These are phyloP conservation scores for Ormyrus thymus DNA, from an alignment of 2,888 invertebrate species.

Conservation along the genomic window DNA sequence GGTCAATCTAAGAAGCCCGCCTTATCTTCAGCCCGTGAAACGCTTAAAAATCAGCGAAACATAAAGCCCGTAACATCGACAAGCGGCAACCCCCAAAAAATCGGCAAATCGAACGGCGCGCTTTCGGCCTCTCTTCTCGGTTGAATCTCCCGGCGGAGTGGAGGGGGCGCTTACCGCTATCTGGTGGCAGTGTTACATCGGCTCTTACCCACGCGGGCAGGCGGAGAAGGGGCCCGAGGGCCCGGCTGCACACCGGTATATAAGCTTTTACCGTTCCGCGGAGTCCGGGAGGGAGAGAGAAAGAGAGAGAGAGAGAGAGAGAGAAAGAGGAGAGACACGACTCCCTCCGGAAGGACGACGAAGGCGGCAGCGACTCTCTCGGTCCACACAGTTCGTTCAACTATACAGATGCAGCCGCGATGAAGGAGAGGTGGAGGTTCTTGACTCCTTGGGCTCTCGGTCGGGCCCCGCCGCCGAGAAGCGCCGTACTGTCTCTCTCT, in stretches of 20 bases:
- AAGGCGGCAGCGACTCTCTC: constrained; percentile 39
- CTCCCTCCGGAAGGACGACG: constrained; percentile 51
- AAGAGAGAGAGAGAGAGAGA: constrained; percentile 6
- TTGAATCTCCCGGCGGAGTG: too few species aligned
- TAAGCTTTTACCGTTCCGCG: constrained; percentile 67
- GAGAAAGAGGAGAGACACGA: not conserved
- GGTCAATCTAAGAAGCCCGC: too few species aligned
- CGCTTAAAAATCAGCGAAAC: too few species aligned
- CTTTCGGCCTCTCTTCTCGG: too few species aligned
- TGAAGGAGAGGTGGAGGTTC: constrained; percentile 37
- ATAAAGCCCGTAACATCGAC: too few species aligned
- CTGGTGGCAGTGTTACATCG: constrained; percentile 69
- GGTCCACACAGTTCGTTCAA: constrained; percentile 68
- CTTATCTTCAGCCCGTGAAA: too few species aligned
- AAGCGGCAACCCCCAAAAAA: too few species aligned
- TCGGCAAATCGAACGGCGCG: too few species aligned
- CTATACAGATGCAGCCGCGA: constrained; percentile 55
- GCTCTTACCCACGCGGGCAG: constrained; percentile 37
- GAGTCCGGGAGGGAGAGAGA: constrained; percentile 24
- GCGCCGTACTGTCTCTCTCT: constrained; percentile 47
- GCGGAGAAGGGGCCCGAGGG: constrained; percentile 39
- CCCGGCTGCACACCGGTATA: constrained; percentile 57
- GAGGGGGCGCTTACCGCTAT: constrained; percentile 69
- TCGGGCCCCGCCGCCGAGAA: constrained; percentile 25
- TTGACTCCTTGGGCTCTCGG: constrained; percentile 44